These are phyloP conservation scores for Heliocidaris erythrogramma DNA, from an alignment of 35 echinoderm and acorn worm species.

Conservation along the genomic window DNA sequence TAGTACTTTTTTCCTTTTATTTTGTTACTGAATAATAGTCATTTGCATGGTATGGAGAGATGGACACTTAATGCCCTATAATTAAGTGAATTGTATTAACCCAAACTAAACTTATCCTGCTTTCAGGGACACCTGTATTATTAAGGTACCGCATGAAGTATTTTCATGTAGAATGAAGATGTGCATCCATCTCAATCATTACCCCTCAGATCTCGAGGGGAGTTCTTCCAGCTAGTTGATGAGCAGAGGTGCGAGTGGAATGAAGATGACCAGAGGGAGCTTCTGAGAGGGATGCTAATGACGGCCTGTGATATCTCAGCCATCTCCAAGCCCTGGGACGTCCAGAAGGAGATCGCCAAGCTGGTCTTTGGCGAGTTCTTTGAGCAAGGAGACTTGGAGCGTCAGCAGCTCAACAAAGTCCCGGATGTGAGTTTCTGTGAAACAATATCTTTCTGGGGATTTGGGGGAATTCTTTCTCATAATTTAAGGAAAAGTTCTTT, in stretches of 20 bases:
- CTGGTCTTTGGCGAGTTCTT: slow-evolving; percentile 95
- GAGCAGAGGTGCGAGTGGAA: slow-evolving; percentile 69
- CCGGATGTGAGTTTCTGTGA: slow-evolving; percentile 67
- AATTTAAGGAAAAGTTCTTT: too few relatives aligned
- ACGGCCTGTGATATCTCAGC: slow-evolving; percentile 96
- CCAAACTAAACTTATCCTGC: too few relatives aligned
- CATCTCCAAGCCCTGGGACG: slow-evolving; percentile 97
- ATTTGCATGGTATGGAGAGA: too few relatives aligned
- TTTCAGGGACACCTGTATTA: too few relatives aligned
- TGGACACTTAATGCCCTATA: too few relatives aligned
- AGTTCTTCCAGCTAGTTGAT: slow-evolving; percentile 87
- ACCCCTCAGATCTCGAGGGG: slow-evolving; percentile 72
- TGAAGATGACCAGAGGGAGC: slow-evolving; percentile 80
- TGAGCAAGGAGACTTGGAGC: slow-evolving; percentile 93
- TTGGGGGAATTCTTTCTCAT: too few relatives aligned
- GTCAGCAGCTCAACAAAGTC: slow-evolving; percentile 77
- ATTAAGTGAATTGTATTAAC: too few relatives aligned
- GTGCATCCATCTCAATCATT: not conserved
- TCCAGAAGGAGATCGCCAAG: slow-evolving; percentile 95
- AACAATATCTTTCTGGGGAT: not conserved
- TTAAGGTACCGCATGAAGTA: too few relatives aligned
- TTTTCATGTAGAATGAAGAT: too few relatives aligned
- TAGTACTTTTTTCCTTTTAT: too few relatives aligned
- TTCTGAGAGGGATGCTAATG: slow-evolving; percentile 96
- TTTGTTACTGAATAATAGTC: too few relatives aligned